Base-by-base conservation (phyloP, 2,888 invertebrate species). In the Vanessa cardui region DNA sequence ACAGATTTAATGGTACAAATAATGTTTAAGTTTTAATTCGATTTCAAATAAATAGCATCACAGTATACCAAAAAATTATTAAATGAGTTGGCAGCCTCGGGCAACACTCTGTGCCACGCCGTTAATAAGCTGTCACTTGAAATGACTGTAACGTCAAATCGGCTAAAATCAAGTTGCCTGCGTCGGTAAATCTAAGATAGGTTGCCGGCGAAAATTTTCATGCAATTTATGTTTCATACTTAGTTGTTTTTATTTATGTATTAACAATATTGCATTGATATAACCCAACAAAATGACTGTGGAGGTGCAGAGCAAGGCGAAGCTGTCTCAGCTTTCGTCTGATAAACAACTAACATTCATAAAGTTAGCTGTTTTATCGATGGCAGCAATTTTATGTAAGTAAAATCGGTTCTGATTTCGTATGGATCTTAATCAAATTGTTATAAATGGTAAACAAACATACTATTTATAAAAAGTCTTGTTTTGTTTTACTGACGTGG, bases 311-410 rank as follows among this genome's bases (percentile, higher is more conserved):
- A 76, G 76, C 71, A 90, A 84, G 80, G 73, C 83, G 80, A 89
- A 82, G 85, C 78, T 90, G 72, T 84, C 85, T 72, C 87, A 90
- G 76, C 84, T 92, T 50, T 85, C 92, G 66, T 89, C 93, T 66
- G 92, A 92, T 79, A 93, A 93, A 85, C 92, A 93, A 81, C 88
- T 93, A 77, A 93, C 93, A 72, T 92, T 93, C 76, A 85, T 93
- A 81, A 93, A 98, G 85, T 91, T 99, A 80, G 95, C 97, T 75
- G 97, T 99, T 84, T 94, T 99, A 77, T 96, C 98, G 62, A 94
- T 98, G 86, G 98, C 98, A 78, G 97, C 97, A 66, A 96, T 99
- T 83, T 93, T 99, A 80, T 98, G 99, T 99, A 94, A 96, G 97
- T 95, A 82, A 74, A 74, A 68, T 69, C 18, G 0, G 21, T 31